Conservation (phyloP, 2,888 invertebrate genomes). For the Nasonia oneida region DNA sequence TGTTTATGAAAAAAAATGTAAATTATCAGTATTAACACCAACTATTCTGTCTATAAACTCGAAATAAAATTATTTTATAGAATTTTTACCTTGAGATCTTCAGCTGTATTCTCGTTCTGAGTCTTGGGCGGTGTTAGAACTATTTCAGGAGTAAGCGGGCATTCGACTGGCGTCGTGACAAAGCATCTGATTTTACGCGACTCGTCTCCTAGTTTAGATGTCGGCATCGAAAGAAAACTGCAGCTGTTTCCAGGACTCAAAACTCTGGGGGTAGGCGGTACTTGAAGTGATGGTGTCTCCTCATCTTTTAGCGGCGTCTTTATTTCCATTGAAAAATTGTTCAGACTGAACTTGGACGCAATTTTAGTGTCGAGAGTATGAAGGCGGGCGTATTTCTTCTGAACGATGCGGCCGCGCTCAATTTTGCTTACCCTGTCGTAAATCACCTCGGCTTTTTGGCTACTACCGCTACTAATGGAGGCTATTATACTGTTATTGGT, state of each 20-base stretch:
- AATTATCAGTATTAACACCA: neutral
- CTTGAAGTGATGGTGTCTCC: neutral
- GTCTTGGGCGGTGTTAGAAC: conserved; percentile 45
- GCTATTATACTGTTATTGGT: neutral
- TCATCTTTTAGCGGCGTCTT: conserved; percentile 39
- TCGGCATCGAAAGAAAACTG: neutral
- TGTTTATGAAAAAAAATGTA: neutral
- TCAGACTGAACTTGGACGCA: neutral
- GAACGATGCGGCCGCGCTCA: conserved; percentile 46
- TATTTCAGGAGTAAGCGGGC: conserved; percentile 54
- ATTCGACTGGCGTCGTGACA: conserved; percentile 39
- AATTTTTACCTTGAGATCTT: conserved; percentile 22
- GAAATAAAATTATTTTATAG: neutral
- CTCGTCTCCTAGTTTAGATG: conserved; percentile 47
- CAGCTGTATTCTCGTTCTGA: neutral
- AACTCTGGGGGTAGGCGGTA: conserved; percentile 51
- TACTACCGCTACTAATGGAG: neutral
- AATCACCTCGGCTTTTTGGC: conserved; percentile 28
- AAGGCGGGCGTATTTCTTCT: conserved; percentile 57
- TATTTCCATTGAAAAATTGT: neutral
- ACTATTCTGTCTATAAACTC: neutral
- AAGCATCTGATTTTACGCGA: conserved; percentile 35
- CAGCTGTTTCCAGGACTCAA: conserved; percentile 44
- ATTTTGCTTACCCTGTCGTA: conserved; percentile 56
- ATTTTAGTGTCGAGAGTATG: conserved; percentile 52